Conservation (phyloP, 2,113 vertebrate genomes). For the Cathartes aura region DNA sequence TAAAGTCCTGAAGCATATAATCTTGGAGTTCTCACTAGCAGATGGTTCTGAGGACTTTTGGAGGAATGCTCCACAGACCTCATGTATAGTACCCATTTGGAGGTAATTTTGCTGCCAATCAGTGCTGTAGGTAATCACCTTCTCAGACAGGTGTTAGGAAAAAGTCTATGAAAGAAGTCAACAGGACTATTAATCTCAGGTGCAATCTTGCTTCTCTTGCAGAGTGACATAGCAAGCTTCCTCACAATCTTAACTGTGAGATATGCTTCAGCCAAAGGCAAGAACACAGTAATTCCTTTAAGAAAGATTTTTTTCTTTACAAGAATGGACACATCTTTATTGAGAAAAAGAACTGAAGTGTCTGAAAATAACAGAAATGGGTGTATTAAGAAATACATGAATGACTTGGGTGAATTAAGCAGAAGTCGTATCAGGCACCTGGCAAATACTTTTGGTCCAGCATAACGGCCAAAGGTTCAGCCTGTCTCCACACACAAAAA, state of each 20-base stretch:
- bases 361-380: not conserved
- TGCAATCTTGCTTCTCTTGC: not conserved
- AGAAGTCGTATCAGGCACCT: not conserved
- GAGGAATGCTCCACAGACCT: not conserved
- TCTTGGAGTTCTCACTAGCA: constrained; percentile 21
- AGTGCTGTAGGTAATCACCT: not conserved
- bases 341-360: not conserved
- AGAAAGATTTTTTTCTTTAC: not conserved
- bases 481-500: not conserved
- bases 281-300: not conserved
- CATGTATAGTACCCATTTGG: not conserved
- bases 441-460: not conserved
- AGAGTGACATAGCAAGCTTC: not conserved
- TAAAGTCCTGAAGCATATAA: constrained; percentile 34
- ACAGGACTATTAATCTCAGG: not conserved
- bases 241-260: not conserved
- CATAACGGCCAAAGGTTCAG: not conserved
- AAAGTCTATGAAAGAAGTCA: not conserved
- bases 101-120: not conserved
- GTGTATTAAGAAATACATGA: not conserved
- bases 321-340: not conserved
- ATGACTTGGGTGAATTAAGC: not conserved
- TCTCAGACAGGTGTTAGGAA: not conserved
- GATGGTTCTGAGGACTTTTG: not conserved
- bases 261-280: not conserved